These are phyloP conservation scores for Xestoiulus laeticollis DNA, from an alignment of 2,888 invertebrate species.

Conservation along the genomic window DNA sequence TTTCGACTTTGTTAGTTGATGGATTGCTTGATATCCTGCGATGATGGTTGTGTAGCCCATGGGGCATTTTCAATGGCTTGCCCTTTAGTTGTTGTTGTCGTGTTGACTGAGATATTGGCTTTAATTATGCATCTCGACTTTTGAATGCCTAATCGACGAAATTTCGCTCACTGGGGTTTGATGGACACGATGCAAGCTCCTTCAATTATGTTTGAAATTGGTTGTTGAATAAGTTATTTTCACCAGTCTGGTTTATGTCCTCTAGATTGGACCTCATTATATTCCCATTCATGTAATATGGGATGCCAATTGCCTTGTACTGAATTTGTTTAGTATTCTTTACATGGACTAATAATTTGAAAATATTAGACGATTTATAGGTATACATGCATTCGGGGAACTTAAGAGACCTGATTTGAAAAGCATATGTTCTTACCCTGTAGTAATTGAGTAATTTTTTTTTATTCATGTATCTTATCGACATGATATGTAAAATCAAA, in stretches of 20 bases:
- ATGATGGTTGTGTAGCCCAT: background rate
- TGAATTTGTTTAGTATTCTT: background rate
- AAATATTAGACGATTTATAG: too few relatives aligned
- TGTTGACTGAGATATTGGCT: background rate
- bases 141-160: background rate
- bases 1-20: slow-evolving; percentile 17
- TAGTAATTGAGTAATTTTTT: too few relatives aligned
- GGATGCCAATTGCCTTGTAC: background rate
- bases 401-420: too few relatives aligned
- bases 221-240: background rate
- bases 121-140: background rate
- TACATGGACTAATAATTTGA: too few relatives aligned
- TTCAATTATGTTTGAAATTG: background rate
- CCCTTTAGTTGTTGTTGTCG: background rate
- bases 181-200: background rate
- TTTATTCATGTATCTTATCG: too few relatives aligned
- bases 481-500: too few relatives aligned
- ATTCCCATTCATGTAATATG: background rate
- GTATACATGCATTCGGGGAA: too few relatives aligned
- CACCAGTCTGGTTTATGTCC: background rate
- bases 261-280: background rate
- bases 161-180: background rate
- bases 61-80: background rate
- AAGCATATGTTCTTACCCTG: too few relatives aligned
- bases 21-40: slow-evolving; percentile 23